phyloP scores from a whole-genome alignment of 2,888 invertebrate genomes.

The Synanthedon andrenaeformis region DNA sequence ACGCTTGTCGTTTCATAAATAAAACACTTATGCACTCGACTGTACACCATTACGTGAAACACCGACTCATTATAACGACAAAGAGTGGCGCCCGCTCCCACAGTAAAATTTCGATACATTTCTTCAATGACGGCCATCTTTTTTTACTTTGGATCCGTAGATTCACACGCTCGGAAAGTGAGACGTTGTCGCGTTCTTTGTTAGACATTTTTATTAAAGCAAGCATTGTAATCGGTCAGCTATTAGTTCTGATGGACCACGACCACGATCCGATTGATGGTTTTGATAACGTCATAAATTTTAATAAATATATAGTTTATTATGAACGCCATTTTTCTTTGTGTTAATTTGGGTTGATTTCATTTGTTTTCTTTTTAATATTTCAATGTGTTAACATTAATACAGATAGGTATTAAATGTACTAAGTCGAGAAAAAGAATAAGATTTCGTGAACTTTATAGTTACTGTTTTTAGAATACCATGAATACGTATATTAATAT shows the following conservation, averaged over 20 bases:
- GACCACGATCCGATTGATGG: constrained; percentile 31
- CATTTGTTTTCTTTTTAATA: no score
- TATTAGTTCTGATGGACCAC: constrained; percentile 25
- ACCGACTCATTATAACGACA: constrained; percentile 34
- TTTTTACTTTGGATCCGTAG: constrained; percentile 19
- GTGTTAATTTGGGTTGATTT: no score
- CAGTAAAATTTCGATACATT: constrained; percentile 41
- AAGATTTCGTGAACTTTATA: no score
- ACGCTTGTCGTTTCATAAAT: no score
- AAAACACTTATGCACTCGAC: constrained; percentile 2
- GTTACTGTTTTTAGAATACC: no score
- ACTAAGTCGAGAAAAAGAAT: no score
- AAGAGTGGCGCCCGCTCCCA: constrained; percentile 47
- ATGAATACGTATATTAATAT: no score
- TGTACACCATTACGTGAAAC: constrained; percentile 35
- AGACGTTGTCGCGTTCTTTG: constrained; percentile 32
- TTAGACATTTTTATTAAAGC: constrained; percentile 25
- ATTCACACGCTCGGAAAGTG: constrained; percentile 52
- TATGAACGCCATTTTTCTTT: no score
- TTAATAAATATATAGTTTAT: no score
- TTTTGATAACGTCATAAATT: constrained; percentile 25
- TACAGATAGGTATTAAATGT: no score
- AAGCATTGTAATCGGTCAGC: constrained; percentile 22
- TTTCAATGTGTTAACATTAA: no score
- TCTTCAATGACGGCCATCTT: constrained; percentile 40